Base-by-base conservation (phyloP, 2,113 vertebrate species). In the Oncorhynchus nerka region DNA sequence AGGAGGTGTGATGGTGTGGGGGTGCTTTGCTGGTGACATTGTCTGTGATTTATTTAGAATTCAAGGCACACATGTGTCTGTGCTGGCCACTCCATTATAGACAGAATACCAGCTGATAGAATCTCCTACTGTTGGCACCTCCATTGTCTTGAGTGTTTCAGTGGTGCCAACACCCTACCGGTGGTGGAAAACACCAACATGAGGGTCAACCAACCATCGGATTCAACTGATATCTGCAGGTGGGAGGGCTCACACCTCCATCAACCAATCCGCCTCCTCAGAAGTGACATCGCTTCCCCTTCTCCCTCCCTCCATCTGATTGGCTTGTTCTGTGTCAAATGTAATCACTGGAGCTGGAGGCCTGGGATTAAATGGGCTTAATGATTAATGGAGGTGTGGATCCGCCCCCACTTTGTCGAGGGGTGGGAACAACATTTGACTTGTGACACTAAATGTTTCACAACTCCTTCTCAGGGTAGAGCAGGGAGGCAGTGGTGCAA, bases 341-440 rank as follows among this genome's bases (percentile, higher is more conserved):
- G 79, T 77, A 89, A 87, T 84, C 86, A 82, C 68, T 76, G 81
- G 59, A 74, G 84, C 86, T 83, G 48, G n/a, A n/a, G 82, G 84
- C 84, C 80, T 85, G 15, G 77, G 91, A 93, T 93, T 91, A 91
- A 84, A 88, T 67, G 75, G 73, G 85, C 24, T 90, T 90, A 90
- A 89, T 91, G 91, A 88, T 84, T 81, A 90, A 88, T 85, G 78
- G 83, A 88, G 82, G 88, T 85, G 86, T 84, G 87, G 83, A 89
- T 87, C 9, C 84, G 68, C 85, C 90, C 89, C 77, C 82, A 84
- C 86, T 89, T 89, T 88, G 86, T 89, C 85, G 80, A 72, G 66
- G 80, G 88, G 89, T 85, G 91, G 89, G 86, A 85, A 79, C 78
- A 82, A 92, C 91, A 87, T 87, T 70, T 86, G 77, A 83, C 81